These are phyloP conservation scores for Callinectes sapidus DNA, from an alignment of 2,888 invertebrate species.

Conservation along the genomic window DNA sequence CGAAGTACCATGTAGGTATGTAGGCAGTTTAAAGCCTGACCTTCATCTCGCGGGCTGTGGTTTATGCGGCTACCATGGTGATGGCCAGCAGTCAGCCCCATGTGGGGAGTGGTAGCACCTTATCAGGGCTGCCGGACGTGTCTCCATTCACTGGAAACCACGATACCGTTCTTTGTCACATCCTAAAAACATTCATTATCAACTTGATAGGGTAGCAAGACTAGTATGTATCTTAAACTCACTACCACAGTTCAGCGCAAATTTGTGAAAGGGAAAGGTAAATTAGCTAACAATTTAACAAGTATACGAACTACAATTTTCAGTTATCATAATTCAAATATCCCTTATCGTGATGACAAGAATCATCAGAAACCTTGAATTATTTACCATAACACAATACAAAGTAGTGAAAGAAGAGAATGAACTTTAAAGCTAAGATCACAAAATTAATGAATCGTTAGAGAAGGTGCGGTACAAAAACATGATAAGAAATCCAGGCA, in stretches of 20 bases:
- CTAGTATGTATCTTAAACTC: background rate
- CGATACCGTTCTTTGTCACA: background rate
- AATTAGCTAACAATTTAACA: background rate
- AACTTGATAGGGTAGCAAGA: background rate
- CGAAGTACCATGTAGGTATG: background rate
- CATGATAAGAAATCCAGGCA: background rate
- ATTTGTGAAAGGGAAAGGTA: background rate
- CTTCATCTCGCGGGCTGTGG: background rate
- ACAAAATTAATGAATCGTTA: background rate
- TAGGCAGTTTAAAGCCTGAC: background rate
- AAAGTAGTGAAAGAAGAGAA: background rate
- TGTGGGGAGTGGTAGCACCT: background rate
- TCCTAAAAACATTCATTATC: background rate
- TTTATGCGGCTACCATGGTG: background rate
- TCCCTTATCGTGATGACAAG: background rate
- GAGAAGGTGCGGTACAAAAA: background rate
- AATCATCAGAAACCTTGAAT: background rate
- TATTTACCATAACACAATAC: background rate
- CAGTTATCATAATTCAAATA: background rate
- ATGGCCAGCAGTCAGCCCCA: constrained; percentile 1
- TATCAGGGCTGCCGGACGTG: background rate
- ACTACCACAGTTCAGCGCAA: background rate
- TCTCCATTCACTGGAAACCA: constrained; percentile 22
- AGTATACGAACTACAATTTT: background rate
- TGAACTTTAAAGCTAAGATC: background rate